Base-by-base conservation (phyloP, 2,113 vertebrate genomes). In the Poicephalus meyeri region DNA sequence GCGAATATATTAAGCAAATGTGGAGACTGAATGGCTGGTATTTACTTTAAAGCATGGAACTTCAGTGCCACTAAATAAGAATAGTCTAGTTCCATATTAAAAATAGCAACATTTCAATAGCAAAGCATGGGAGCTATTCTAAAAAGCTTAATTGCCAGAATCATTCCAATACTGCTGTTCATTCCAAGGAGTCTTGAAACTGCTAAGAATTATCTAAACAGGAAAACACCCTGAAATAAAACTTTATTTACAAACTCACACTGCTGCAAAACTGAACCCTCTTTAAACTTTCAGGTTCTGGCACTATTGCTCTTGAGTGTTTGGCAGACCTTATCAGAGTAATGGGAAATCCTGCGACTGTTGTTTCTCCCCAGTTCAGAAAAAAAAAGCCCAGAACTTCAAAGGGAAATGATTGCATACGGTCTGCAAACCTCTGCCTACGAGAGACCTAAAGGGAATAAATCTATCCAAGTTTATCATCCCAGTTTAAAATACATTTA, bases 211-310 rank as follows among this genome's bases (percentile, higher is more conserved):
- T 95, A 92, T 87, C 78, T 85, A 97, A 91, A 96, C 89, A 96
- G 89, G 91, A 96, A 95, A 96, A 84, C 81, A 96, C 73, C 78
- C 79, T 61, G 91, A 89, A 94, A 91, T 87, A 92, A 91, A 95
- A 91, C 78, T 88, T 95, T 94, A 93, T 95, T 97, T 95, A 97
- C 84, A 79, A 95, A 95, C 87, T 93, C 86, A 95, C 86, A 95
- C 78, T 65, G 85, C 85, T 93, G 56, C 85, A 95, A 85, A 89
- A 89, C 26, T 91, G 89, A 95, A 95, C 56, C 61, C 9, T 87
- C 44, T 63, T 86, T 91, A 85, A 92, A 85, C 89, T 91, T 93
- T 50, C 3, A 8, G 20, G 20, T 53, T 95, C 89, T 93, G 89
- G 93, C 66, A 91, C 25, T 19, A 46, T 83, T 83, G 70, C 72